Conservation (phyloP, 2,888 invertebrate genomes). For the Hedychridium roseum region DNA sequence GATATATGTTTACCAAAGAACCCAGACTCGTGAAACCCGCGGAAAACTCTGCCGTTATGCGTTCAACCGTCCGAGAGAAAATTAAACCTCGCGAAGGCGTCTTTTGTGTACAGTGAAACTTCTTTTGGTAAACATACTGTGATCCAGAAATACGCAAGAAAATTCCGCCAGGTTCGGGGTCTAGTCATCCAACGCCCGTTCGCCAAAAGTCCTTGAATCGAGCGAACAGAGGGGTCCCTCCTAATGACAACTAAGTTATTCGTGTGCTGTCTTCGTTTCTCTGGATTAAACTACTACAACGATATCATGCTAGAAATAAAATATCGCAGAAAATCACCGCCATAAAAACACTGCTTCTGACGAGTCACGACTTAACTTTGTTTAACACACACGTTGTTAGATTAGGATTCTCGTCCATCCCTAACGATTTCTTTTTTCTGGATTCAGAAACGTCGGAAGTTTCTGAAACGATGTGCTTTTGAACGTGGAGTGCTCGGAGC, state of each 20-base stretch:
- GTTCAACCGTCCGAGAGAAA: too few relatives aligned
- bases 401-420: too few relatives aligned
- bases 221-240: slow-evolving; percentile 30
- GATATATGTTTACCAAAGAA: slow-evolving; percentile 56
- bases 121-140: slow-evolving; percentile 51
- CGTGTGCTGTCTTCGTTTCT: slow-evolving; percentile 19
- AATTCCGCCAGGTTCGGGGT: slow-evolving; percentile 31
- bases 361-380: slow-evolving; percentile 33
- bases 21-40: too few relatives aligned
- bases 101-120: neutral
- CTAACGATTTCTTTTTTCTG: too few relatives aligned
- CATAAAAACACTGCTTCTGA: slow-evolving; percentile 34
- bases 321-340: slow-evolving; percentile 22
- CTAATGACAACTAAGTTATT: slow-evolving; percentile 31
- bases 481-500: too few relatives aligned
- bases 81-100: too few relatives aligned
- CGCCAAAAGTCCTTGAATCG: slow-evolving; percentile 32
- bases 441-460: too few relatives aligned
- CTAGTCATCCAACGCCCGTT: slow-evolving; percentile 31
- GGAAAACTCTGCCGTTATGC: too few relatives aligned
- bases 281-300: slow-evolving; percentile 25
- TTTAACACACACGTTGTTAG: too few relatives aligned
- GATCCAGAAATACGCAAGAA: slow-evolving; percentile 38
- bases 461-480: too few relatives aligned
- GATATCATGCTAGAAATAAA: slow-evolving; percentile 19